Percentiles rank a stretch among this genome's conserved stretches.
These are phyloP conservation scores for Okapia johnstoni DNA, from an alignment of 2,113 vertebrate species.

Conservation along the genomic window DNA sequence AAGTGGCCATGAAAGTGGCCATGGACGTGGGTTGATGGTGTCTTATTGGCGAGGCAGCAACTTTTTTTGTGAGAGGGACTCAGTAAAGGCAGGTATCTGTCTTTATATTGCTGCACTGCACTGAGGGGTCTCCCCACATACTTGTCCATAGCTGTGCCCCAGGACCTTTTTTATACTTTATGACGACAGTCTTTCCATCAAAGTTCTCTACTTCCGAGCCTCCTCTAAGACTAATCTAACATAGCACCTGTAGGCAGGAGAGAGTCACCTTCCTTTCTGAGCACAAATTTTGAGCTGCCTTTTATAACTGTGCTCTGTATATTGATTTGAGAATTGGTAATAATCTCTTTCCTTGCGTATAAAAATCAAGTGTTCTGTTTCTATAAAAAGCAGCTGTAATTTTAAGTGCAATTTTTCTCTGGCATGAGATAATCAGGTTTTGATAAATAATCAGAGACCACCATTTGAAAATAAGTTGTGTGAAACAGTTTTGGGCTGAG, in stretches of 20 bases:
- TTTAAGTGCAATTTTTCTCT: background rate
- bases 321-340: background rate
- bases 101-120: background rate
- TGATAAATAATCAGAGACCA: background rate
- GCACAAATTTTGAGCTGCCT: background rate
- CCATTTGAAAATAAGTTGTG: background rate
- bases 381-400: background rate
- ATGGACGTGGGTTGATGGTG: background rate
- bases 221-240: background rate
- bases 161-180: background rate
- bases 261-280: background rate
- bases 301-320: background rate
- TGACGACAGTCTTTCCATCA: background rate
- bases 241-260: background rate
- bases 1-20: background rate
- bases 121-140: no score
- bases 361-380: conserved; percentile 1
- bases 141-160: background rate
- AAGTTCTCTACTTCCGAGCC: background rate
- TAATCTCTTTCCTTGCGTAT: background rate
- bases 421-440: background rate
- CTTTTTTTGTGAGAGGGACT: background rate
- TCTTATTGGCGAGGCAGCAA: background rate
- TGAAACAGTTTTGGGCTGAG: background rate
- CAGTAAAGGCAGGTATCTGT: background rate